These are phyloP conservation scores for Eupsilia transversa DNA, from an alignment of 2,888 invertebrate genomes.

Conservation along the genomic window DNA sequence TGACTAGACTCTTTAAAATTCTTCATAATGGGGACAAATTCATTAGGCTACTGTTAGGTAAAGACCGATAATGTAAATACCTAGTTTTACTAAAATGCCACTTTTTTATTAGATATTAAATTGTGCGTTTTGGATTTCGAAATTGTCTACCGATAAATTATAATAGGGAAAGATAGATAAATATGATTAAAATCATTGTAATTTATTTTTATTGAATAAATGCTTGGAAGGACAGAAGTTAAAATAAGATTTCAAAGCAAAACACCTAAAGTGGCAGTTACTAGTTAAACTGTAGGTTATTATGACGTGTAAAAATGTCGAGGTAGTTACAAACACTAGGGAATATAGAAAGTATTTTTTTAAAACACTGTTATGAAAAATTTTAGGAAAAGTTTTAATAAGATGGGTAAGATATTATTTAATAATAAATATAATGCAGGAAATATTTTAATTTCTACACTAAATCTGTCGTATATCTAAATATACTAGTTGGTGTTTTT, in stretches of 20 bases:
- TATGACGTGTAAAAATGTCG: slow-evolving; percentile 72
- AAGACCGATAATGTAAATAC: slow-evolving; percentile 66
- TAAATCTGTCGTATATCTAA: slow-evolving; percentile 73
- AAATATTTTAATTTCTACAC: slow-evolving; percentile 71
- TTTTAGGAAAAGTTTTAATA: slow-evolving; percentile 73
- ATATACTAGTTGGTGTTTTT: slow-evolving; percentile 86
- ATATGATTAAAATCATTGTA: background rate
- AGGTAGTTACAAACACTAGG: slow-evolving; percentile 78
- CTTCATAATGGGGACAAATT: slow-evolving; percentile 74
- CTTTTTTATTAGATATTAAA: slow-evolving; percentile 43
- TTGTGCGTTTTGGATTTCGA: slow-evolving; percentile 68
- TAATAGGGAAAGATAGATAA: background rate
- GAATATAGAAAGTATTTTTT: slow-evolving; percentile 73
- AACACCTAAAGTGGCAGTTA: slow-evolving; percentile 66
- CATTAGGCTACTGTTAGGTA: slow-evolving; percentile 73
- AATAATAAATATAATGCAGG: slow-evolving; percentile 73
- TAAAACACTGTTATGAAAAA: slow-evolving; percentile 74
- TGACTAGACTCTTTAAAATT: slow-evolving; percentile 75
- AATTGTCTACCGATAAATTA: slow-evolving; percentile 20
- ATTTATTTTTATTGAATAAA: background rate
- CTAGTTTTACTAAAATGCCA: slow-evolving; percentile 66
- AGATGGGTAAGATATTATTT: slow-evolving; percentile 72
- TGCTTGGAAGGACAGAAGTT: background rate
- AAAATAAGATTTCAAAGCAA: slow-evolving; percentile 29
- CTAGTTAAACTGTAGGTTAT: slow-evolving; percentile 61